Base-by-base conservation (phyloP, 2,113 vertebrate genomes). In the Platycercus adscitus region DNA sequence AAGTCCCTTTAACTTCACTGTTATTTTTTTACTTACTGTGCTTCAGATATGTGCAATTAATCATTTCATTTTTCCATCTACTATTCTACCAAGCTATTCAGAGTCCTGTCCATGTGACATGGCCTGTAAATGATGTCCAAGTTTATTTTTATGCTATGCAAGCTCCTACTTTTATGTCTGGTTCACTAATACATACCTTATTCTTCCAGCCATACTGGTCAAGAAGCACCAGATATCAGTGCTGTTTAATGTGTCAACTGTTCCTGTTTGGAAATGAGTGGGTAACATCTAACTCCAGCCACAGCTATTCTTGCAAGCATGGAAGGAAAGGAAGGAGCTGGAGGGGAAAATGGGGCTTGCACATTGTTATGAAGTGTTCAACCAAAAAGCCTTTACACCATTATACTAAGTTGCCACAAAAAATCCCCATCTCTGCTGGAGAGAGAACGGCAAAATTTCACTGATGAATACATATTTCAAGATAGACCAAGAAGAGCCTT, bases 41-140 rank as follows among this genome's bases (percentile, higher is more conserved):
- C 85, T 91, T 96, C 72, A 80, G 89, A 52, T 81, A 73, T 9
- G 28, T 66, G 77, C 37, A 86, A 81, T 70, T 92, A 91, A 78
- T 60, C 1, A 72, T 77, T 94, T 95, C n/a, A 24, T 58, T 95
- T 95, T 86, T 52, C 50, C 58, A 20, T 43, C 88, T 80, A 35
- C 21, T 81, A 17, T 83, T 94, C 37, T 81, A 69, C 33, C 33
- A 71, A 82, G 50, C 20, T 93, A 41, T 93, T 94, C 64, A 58
- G 35, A 86, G 94, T 37, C 29, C 20, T 91, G 55, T 44, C 33
- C 24, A 64, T 20, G 79, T 68, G 75, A 85, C 75, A 50, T 3
- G 15, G 23, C 44, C 25, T 64, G 14, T 89, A 90, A 44, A 79
- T 19, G 2, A 55, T 43, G 37, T 71, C 84, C 65, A 81, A 69